Evolutionary conservation across 1,140 invertebrate genomes (phyloP).

Genomic region (Lutraria rhynchaena): DNA sequence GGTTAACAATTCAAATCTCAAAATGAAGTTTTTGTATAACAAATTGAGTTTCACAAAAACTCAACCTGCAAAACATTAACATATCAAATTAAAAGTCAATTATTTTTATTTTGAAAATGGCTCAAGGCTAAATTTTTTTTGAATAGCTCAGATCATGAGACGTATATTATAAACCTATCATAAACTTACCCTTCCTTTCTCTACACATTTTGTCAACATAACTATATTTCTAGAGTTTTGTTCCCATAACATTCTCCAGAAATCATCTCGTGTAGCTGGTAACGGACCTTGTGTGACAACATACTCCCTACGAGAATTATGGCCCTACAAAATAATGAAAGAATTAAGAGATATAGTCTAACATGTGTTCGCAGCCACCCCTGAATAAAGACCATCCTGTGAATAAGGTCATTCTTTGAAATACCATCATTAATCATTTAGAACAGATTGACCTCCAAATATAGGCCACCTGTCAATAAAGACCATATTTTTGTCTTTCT

Average conservation of each 20-base stretch:
- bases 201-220: constrained; percentile 86
- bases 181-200: constrained; percentile 84
- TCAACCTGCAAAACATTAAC: neutral
- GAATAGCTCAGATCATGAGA: neutral
- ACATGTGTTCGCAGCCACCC: no score
- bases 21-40: no score
- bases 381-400: no score
- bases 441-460: no score
- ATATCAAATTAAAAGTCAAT: neutral
- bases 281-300: constrained; percentile 88
- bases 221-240: constrained; percentile 90
- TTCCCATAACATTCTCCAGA: constrained; percentile 94
- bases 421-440: no score
- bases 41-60: no score
- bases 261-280: constrained; percentile 87
- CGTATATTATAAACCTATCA: neutral
- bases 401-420: no score
- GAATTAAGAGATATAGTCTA: no score
- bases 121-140: neutral
- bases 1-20: no score
- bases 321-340: constrained; percentile 69
- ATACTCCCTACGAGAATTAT: constrained; percentile 86
- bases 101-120: neutral
- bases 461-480: no score
- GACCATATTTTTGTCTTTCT: no score